These are phyloP conservation scores for Oreochromis tanganicae DNA, from an alignment of 2,113 vertebrate species.

Conservation along the genomic window DNA sequence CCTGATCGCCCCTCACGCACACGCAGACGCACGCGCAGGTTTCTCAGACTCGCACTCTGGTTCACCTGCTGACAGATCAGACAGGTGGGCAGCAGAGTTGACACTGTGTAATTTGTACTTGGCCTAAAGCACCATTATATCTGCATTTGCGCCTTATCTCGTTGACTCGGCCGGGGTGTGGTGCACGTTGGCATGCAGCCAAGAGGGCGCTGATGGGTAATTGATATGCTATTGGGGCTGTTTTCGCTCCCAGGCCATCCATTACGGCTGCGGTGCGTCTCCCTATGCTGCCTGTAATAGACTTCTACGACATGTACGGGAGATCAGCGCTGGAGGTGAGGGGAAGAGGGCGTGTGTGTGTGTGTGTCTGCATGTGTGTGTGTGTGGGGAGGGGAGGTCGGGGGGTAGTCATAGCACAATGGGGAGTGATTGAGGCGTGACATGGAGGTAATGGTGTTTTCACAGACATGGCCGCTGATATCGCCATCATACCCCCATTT, in stretches of 20 bases:
- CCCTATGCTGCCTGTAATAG: constrained; percentile 54
- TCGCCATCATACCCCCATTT: constrained; percentile 60
- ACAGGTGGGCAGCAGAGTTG: constrained; percentile 44
- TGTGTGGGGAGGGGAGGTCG: not conserved
- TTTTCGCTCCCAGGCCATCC: constrained; percentile 62
- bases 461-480: constrained; percentile 66
- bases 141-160: constrained; percentile 58
- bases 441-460: constrained; percentile 73
- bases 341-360: not conserved
- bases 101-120: constrained; percentile 43
- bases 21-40: not conserved
- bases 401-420: constrained; percentile 43
- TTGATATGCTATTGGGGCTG: constrained; percentile 69
- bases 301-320: constrained; percentile 56
- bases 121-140: constrained; percentile 44
- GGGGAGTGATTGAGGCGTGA: constrained; percentile 74
- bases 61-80: constrained; percentile 24
- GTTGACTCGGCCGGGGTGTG: constrained; percentile 35
- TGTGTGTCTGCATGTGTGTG: not conserved
- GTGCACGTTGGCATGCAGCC: constrained; percentile 29
- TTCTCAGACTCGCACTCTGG: not conserved
- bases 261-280: constrained; percentile 54
- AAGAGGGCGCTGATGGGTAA: constrained; percentile 68
- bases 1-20: constrained; percentile 28
- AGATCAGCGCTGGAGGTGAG: constrained; percentile 52